Evolutionary conservation across 2,113 vertebrate species (phyloP), one percentile per base, ranked within the genome.

Genomic region (Dasyurus viverrinus): DNA sequence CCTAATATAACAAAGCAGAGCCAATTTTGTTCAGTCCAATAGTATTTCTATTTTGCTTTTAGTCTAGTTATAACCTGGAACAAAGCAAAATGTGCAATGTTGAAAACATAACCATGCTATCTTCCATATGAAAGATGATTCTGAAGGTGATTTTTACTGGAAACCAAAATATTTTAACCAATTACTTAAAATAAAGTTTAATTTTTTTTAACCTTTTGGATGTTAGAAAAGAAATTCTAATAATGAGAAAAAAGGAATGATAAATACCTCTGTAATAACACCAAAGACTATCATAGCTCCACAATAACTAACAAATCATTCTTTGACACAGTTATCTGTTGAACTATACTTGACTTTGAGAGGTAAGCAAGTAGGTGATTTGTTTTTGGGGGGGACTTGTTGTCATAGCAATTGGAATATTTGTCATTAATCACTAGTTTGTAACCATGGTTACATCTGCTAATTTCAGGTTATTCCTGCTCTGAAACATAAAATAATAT

Each of bases 381-480:
- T 94, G 90, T 90, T 92, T 93, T 92, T 92, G 93, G 42, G 93
- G 50, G 50, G 50, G 25, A 55, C 60, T 91, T 53, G 54, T 93
- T 95, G 54, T 54, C 92, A 93, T 93, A 90, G 94, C 89, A 92
- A 97, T 92, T 95, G 90, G 89, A 93, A 42, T 92, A 92, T 55
- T 52, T 95, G 89, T n/a, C 36, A 14, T 92, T 97, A 97, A 97
- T 97, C 3, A 89, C 93, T 90, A 94, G 52, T 95, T 94, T 94
- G 92, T 97, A 97, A 95, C 93, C 96, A 97, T 97, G 92, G 90
- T 89, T 95, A 98, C 26, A 50, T 93, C 57, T 53, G 27, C 90
- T 94, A 96, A 93, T 96, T 96, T 96, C 90, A 26, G 42, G 95
- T 97, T 97, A 96, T 97, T 98, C 94, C 97, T 96, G 55, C 24